Conservation (phyloP, 1,140 invertebrate genomes). For the Polypedilum vanderplanki region DNA sequence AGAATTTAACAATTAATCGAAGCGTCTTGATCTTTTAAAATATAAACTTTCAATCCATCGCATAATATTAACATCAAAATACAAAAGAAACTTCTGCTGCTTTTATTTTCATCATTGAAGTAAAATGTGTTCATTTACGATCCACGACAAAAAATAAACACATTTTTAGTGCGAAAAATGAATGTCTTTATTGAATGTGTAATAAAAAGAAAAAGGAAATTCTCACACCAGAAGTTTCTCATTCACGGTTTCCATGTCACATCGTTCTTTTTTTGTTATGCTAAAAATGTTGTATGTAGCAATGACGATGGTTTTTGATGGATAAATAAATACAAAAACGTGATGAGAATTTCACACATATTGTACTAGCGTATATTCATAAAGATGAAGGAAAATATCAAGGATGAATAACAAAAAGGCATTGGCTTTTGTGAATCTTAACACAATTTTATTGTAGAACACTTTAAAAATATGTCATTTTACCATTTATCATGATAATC, state of each 20-base stretch:
- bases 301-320: slow-evolving; percentile 12
- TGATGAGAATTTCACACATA: background rate
- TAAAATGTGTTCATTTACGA: background rate
- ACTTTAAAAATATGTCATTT: no score
- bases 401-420: no score
- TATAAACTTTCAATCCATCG: background rate
- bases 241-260: background rate
- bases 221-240: background rate
- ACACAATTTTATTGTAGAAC: no score
- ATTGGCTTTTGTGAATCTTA: no score
- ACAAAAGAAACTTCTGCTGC: background rate
- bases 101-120: background rate
- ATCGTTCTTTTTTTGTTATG: background rate
- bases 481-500: no score
- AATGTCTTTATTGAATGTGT: background rate
- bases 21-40: no score
- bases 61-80: background rate
- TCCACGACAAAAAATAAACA: background rate
- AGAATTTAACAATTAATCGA: no score
- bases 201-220: background rate
- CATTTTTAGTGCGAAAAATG: background rate
- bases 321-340: slow-evolving; percentile 14
- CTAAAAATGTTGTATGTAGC: background rate
- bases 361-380: no score
- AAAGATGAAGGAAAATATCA: no score